These are phyloP conservation scores for Netelia inedita DNA, from an alignment of 2,888 invertebrate genomes.

Conservation along the genomic window DNA sequence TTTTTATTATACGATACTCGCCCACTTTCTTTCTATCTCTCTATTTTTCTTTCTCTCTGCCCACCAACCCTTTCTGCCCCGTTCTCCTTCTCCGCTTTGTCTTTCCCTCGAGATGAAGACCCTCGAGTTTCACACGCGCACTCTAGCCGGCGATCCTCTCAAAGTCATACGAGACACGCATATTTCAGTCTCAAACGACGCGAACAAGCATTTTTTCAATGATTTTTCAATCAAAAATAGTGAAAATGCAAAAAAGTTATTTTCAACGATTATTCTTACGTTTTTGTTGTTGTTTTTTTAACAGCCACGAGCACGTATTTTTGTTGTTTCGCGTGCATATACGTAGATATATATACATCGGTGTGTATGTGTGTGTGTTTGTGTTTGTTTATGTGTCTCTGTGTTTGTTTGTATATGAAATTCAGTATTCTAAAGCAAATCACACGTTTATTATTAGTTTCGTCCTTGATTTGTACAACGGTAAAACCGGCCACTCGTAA, in stretches of 20 bases:
- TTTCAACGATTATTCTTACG: not conserved
- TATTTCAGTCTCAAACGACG: not conserved
- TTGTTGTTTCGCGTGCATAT: slow-evolving; percentile 6
- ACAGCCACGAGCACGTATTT: not conserved
- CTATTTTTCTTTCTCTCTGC: slow-evolving; percentile 13
- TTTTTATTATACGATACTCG: not conserved
- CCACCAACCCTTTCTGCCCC: not conserved
- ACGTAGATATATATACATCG: not conserved
- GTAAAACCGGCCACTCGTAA: slow-evolving; percentile 82
- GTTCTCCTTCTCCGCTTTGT: slow-evolving; percentile 5
- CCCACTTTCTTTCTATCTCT: slow-evolving; percentile 9
- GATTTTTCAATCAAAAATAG: not conserved
- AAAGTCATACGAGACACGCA: slow-evolving; percentile 20
- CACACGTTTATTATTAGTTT: slow-evolving; percentile 76
- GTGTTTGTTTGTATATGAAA: not conserved
- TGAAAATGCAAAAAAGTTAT: not conserved
- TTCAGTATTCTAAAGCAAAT: slow-evolving; percentile 39
- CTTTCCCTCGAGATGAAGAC: slow-evolving; percentile 23
- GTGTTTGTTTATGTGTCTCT: not conserved
- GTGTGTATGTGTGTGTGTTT: not conserved
- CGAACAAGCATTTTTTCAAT: not conserved
- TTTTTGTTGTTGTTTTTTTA: not conserved
- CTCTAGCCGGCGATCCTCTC: slow-evolving; percentile 14
- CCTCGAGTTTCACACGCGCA: slow-evolving; percentile 38
- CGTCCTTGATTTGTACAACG: slow-evolving; percentile 83